Evolutionary conservation across 1,140 invertebrate species (phyloP), one percentile per base, ranked within the genome.

Genomic region (Megalonaias nervosa): DNA sequence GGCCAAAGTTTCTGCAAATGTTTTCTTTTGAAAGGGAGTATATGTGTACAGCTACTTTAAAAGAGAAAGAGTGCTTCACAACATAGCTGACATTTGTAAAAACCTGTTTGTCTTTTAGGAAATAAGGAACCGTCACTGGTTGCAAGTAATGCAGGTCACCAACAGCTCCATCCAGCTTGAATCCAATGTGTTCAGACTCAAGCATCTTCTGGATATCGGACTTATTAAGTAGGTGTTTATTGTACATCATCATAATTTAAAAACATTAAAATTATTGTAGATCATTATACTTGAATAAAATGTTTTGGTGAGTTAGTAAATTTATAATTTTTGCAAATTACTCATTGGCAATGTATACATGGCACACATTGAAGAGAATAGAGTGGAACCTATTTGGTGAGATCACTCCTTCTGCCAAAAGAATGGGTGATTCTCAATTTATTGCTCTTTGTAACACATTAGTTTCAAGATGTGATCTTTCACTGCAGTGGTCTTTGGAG

Each of bases 71-170:
- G 23, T 19, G 23, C 11, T 11, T 23, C 23, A 62, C 9, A 66
- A 23, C 19, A 68, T 38, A 26, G 26, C 1, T 67, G 23, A 5
- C n/a, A 67, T 74, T 17, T 31, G 31, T n/a, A 74, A 31, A 66
- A 38, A n/a, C 55, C 16, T 21, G 19, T 68, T 68, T 31, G 14
- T 68, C 48, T 56, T 74, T 74, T 77, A 91, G 90, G 90, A 91
- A 85, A 91, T 91, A 57, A 82, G 89, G n/a, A 91, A 90, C 82
- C 88, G 90, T 55, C 91, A 91, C 76, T 91, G 91, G 91, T 79
- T 91, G 16, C 85, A 91, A 81, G 89, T 91, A 55, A 91, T 91
- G 91, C 83, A 87, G 65, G 89, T 91, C 19, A 91, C 90, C 64
- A 87, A 87, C 65, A 89, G 85, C 68, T 86, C 88, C 19, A 91